These are phyloP conservation scores for Plusia festucae DNA, from an alignment of 2,888 invertebrate genomes.

Conservation along the genomic window DNA sequence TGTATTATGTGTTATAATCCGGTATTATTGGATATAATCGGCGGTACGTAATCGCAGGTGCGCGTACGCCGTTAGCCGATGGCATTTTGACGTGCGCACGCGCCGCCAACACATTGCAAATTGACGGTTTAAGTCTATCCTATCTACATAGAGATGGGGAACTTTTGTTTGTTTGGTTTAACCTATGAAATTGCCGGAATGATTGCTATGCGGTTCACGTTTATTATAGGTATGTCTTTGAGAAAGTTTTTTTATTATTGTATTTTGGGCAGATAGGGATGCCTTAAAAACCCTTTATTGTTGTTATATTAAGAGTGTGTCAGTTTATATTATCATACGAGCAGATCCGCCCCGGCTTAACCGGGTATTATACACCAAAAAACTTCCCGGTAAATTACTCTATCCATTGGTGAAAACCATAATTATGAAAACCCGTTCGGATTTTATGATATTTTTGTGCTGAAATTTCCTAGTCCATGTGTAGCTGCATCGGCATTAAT, in stretches of 20 bases:
- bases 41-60: conserved; percentile 62
- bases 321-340: not conserved
- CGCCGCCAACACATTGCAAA: conserved; percentile 69
- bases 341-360: no score
- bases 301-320: no score
- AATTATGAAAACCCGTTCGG: no score
- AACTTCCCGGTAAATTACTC: no score
- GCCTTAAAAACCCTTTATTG: no score
- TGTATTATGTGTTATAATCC: conserved; percentile 63
- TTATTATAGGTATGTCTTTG: not conserved
- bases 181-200: conserved; percentile 12
- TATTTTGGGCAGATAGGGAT: no score
- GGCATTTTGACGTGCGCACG: conserved; percentile 64
- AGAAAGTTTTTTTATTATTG: not conserved
- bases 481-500: not conserved
- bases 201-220: not conserved
- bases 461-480: no score
- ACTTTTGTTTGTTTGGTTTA: conserved; percentile 48
- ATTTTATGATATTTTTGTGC: no score
- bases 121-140: conserved; percentile 68
- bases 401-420: no score
- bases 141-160: conserved; percentile 43
- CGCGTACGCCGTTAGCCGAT: conserved; percentile 62
- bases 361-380: no score
- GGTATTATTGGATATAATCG: conserved; percentile 57